Percentiles rank a stretch among this genome's conserved stretches.
These are phyloP conservation scores for Acleris emargana DNA, from an alignment of 2,888 invertebrate species.

Conservation along the genomic window DNA sequence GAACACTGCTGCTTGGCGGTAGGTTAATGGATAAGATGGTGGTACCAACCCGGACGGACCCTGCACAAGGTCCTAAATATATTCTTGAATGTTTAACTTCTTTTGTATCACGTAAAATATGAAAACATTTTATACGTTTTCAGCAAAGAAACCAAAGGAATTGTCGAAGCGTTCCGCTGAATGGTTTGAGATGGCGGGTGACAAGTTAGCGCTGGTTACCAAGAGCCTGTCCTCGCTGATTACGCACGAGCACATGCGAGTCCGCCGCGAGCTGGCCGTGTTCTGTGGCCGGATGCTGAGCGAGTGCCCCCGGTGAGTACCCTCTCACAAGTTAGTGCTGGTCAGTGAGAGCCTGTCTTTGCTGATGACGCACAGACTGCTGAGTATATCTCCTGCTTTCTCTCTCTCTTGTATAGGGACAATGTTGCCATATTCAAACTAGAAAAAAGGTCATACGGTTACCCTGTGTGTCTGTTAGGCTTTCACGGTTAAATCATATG, in stretches of 20 bases:
- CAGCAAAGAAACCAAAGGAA: constrained; percentile 53
- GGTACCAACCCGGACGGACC: too few relatives aligned
- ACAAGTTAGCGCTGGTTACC: constrained; percentile 80
- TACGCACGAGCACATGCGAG: constrained; percentile 84
- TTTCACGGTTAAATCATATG: too few relatives aligned
- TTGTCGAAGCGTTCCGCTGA: constrained; percentile 68
- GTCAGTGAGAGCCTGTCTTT: constrained; percentile 77
- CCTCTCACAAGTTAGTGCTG: constrained; percentile 33
- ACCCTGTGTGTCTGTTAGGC: too few relatives aligned
- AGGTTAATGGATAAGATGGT: too few relatives aligned
- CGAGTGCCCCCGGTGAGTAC: constrained; percentile 83
- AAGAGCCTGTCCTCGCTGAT: constrained; percentile 79
- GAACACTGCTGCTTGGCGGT: too few relatives aligned
- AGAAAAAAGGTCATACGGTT: too few relatives aligned
- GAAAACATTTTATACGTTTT: constrained; percentile 20
- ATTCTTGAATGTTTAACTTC: constrained; percentile 20
- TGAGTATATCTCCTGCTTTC: too few relatives aligned
- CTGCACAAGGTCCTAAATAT: too few relatives aligned
- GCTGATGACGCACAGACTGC: constrained; percentile 84
- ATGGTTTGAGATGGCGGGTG: constrained; percentile 85
- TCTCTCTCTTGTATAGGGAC: too few relatives aligned
- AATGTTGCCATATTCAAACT: too few relatives aligned
- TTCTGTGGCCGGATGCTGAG: constrained; percentile 82
- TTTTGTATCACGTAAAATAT: constrained; percentile 19
- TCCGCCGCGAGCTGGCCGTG: constrained; percentile 85